Percentiles rank a stretch among this genome's conserved stretches.
These are phyloP conservation scores for Astreopora myriophthalma DNA, from an alignment of 64 coral and sea anemone species.

Conservation along the genomic window DNA sequence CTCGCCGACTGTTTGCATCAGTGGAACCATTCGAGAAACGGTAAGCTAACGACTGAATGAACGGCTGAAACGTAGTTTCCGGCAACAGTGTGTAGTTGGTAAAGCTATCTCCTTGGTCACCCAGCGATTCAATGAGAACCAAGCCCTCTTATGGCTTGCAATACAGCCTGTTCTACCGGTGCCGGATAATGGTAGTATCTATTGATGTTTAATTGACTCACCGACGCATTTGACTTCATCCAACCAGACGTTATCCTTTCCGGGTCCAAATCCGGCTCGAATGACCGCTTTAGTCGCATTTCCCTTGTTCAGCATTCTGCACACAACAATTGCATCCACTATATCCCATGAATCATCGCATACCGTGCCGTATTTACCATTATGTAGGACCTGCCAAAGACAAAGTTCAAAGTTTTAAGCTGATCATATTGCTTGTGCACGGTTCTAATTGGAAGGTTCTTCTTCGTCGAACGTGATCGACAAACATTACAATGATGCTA, in stretches of 20 bases:
- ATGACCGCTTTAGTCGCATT: conserved; percentile 31
- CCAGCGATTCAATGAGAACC: too few relatives aligned
- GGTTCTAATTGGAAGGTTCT: too few relatives aligned
- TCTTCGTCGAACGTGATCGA: too few relatives aligned
- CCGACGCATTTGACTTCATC: conserved; percentile 58
- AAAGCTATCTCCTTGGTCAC: too few relatives aligned
- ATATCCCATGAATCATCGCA: conserved; percentile 67
- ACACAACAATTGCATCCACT: conserved; percentile 22
- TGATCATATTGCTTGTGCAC: too few relatives aligned
- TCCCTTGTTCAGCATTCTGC: conserved; percentile 59
- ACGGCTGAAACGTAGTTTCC: too few relatives aligned
- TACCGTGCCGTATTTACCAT: conserved; percentile 51
- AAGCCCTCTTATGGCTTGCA: too few relatives aligned
- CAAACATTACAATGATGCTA: too few relatives aligned
- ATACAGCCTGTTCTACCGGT: too few relatives aligned
- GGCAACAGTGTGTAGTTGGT: too few relatives aligned
- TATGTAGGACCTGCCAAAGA: conserved; percentile 16
- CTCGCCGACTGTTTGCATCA: background rate
- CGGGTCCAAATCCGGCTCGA: conserved; percentile 35
- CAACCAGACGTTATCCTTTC: conserved; percentile 18
- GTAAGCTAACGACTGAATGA: background rate
- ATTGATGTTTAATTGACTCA: background rate
- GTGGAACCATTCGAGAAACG: too few relatives aligned
- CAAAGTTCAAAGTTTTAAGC: background rate
- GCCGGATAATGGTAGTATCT: too few relatives aligned